Evolutionary conservation across 2,113 vertebrate species (phyloP).

Genomic region (Hippocampus guttulatus): DNA sequence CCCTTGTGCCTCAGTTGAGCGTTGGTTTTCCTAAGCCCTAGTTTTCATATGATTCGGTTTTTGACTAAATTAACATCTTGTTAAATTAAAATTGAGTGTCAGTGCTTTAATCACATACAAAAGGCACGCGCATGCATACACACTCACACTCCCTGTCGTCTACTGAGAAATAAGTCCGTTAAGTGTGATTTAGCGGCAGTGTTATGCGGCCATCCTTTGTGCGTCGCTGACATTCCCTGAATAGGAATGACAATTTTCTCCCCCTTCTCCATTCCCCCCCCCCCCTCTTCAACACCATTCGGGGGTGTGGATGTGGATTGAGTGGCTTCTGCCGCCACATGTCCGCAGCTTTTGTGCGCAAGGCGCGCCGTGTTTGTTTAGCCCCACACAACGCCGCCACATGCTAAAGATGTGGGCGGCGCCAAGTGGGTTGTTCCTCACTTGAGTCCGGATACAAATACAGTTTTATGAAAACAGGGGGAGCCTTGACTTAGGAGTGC

Average conservation of each 20-base stretch:
- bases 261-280: slow-evolving; percentile 45
- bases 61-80: background rate
- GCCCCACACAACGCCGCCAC: slow-evolving; percentile 52
- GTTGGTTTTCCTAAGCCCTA: slow-evolving; percentile 42
- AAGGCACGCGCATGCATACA: slow-evolving; percentile 50
- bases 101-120: no score
- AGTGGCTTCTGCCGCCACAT: slow-evolving; percentile 60
- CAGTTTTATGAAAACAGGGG: background rate
- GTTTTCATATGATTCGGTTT: slow-evolving; percentile 50
- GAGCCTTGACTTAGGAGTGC: background rate
- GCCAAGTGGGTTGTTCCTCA: background rate
- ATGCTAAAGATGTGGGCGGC: background rate
- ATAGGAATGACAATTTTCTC: slow-evolving; percentile 65
- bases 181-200: slow-evolving; percentile 75
- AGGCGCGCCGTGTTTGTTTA: slow-evolving; percentile 69
- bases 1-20: no score
- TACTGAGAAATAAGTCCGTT: slow-evolving; percentile 75
- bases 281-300: slow-evolving; percentile 36
- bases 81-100: background rate
- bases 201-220: slow-evolving; percentile 70
- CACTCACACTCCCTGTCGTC: slow-evolving; percentile 67
- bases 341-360: slow-evolving; percentile 63
- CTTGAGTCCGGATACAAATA: background rate
- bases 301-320: slow-evolving; percentile 32
- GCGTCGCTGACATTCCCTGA: slow-evolving; percentile 68